These are phyloP conservation scores for Tetranychus urticae DNA, from an alignment of 1,140 invertebrate genomes.

Conservation along the genomic window DNA sequence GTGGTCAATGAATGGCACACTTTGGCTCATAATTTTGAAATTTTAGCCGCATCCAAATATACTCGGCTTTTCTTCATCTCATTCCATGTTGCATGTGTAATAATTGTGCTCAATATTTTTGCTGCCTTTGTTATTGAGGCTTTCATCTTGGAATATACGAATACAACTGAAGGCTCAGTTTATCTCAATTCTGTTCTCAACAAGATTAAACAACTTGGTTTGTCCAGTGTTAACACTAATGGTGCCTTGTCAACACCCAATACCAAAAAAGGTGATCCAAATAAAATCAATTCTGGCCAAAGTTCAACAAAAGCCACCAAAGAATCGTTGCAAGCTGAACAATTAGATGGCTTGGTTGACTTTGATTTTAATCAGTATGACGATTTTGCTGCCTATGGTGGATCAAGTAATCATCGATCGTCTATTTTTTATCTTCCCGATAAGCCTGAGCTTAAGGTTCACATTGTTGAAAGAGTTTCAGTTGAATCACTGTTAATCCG, in stretches of 20 bases:
- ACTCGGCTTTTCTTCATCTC: slow-evolving; percentile 26
- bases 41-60: slow-evolving; percentile 12
- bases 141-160: slow-evolving; percentile 28
- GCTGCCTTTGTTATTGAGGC: slow-evolving; percentile 30
- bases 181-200: slow-evolving; percentile 23
- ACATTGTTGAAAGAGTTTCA: neutral
- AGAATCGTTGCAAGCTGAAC: neutral
- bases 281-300: neutral
- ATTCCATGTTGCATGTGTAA: slow-evolving; percentile 28
- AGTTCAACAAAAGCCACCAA: neutral
- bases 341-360: too few relatives aligned
- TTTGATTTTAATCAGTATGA: neutral
- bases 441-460: neutral
- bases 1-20: slow-evolving; percentile 32
- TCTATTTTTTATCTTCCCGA: neutral
- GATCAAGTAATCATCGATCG: neutral
- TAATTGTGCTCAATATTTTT: slow-evolving; percentile 30
- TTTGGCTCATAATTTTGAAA: neutral
- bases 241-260: too few relatives aligned
- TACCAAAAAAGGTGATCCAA: neutral
- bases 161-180: slow-evolving; percentile 17
- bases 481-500: neutral
- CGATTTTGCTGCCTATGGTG: neutral
- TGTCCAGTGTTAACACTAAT: slow-evolving; percentile 5
- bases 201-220: slow-evolving; percentile 26